phyloP scores from a whole-genome alignment of 2,113 vertebrate species.

The Phoxinus phoxinus region DNA sequence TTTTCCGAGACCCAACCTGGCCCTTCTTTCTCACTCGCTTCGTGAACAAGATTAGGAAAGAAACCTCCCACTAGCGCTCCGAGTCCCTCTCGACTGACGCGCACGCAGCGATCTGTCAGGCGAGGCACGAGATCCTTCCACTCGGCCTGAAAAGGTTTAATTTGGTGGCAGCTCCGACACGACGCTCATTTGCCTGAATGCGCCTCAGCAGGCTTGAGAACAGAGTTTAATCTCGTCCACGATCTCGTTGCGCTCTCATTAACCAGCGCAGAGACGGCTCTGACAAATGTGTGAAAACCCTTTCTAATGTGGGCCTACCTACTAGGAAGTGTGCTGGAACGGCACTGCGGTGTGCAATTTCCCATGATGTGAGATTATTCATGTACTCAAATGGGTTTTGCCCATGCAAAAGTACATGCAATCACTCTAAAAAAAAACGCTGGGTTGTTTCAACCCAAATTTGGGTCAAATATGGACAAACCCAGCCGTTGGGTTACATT shows the following conservation, averaged over 20 bases:
- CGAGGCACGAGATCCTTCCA: slow-evolving; percentile 41
- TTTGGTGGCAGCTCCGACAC: slow-evolving; percentile 50
- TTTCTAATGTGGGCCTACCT: slow-evolving; percentile 21
- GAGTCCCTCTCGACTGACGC: slow-evolving; percentile 39
- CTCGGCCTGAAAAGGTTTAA: slow-evolving; percentile 57
- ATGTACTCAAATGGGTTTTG: background rate
- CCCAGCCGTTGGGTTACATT: too few species aligned
- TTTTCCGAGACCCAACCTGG: slow-evolving; percentile 38
- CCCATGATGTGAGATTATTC: background rate
- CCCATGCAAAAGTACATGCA: background rate
- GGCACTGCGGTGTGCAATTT: background rate
- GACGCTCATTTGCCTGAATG: slow-evolving; percentile 45
- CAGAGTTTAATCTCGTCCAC: slow-evolving; percentile 36
- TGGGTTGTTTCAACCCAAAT: too few species aligned
- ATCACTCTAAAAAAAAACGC: too few species aligned
- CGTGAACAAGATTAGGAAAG: slow-evolving; percentile 37
- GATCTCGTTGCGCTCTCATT: slow-evolving; percentile 18
- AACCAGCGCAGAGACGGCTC: slow-evolving; percentile 4
- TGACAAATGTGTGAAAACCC: slow-evolving; percentile 25
- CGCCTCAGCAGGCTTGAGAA: slow-evolving; percentile 37
- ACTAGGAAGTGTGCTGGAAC: slow-evolving; percentile 51
- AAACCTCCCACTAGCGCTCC: slow-evolving; percentile 21
- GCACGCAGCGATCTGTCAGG: slow-evolving; percentile 39
- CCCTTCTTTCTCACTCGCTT: background rate
- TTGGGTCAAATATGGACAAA: too few species aligned